Evolutionary conservation across 2,113 vertebrate species (phyloP).

Genomic region (Sander vitreus): DNA sequence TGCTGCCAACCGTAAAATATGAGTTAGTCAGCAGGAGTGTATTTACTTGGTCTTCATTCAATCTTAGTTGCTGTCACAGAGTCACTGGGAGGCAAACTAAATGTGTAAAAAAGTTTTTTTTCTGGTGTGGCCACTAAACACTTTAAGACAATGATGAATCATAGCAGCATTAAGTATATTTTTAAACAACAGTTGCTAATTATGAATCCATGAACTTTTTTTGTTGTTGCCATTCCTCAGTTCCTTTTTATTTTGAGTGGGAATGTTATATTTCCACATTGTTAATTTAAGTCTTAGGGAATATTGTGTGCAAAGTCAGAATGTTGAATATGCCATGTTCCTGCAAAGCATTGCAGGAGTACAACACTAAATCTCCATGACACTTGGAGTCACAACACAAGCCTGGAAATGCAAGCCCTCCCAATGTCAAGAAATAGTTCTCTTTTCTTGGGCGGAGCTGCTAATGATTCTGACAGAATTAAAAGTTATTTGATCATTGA

Average conservation of each 20-base stretch:
- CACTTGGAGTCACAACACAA: constrained; percentile 74
- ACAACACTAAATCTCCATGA: constrained; percentile 74
- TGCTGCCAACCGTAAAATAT: constrained; percentile 37
- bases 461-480: constrained; percentile 38
- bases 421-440: constrained; percentile 43
- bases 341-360: constrained; percentile 65
- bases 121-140: constrained; percentile 16
- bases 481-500: constrained; percentile 36
- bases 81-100: constrained; percentile 31
- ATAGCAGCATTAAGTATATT: background rate
- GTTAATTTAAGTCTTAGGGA: constrained; percentile 37
- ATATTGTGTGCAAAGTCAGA: constrained; percentile 45
- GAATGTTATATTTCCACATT: constrained; percentile 24
- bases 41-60: constrained; percentile 37
- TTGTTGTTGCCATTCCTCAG: background rate
- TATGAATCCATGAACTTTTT: background rate
- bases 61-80: constrained; percentile 23
- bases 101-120: constrained; percentile 1
- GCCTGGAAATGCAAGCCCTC: constrained; percentile 59
- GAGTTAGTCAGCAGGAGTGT: constrained; percentile 40
- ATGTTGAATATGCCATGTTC: constrained; percentile 66
- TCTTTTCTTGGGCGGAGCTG: constrained; percentile 6
- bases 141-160: constrained; percentile 20
- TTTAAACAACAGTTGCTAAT: constrained; percentile 4
- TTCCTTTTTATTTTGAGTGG: constrained; percentile 17